Conservation (phyloP, 2,888 invertebrate species). For the Syritta pipiens region DNA sequence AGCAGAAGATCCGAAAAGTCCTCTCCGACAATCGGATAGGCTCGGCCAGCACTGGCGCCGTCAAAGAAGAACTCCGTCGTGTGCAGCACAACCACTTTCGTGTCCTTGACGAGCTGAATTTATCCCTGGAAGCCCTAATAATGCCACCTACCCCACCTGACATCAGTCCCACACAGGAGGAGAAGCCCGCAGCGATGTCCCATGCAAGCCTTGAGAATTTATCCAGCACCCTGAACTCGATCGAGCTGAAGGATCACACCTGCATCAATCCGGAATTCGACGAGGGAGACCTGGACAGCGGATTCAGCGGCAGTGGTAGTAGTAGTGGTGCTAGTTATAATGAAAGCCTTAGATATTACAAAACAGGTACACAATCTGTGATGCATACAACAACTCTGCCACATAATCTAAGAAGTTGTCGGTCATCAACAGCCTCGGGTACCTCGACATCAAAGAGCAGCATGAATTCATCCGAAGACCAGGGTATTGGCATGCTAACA, state of each 20-base stretch:
- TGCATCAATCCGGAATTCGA: conserved; percentile 79
- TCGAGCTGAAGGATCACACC: conserved; percentile 79
- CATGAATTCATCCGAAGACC: conserved; percentile 78
- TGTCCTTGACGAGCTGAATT: conserved; percentile 91
- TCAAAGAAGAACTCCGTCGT: conserved; percentile 90
- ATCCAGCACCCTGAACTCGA: conserved; percentile 77
- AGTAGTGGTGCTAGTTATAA: conserved; percentile 91
- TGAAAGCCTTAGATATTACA: conserved; percentile 83
- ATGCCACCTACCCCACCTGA: conserved; percentile 86
- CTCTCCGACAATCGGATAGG: conserved; percentile 82
- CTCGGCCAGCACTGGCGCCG: conserved; percentile 84
- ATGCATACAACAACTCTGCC: conserved; percentile 75
- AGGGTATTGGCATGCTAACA: conserved; percentile 76
- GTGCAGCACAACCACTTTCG: conserved; percentile 91
- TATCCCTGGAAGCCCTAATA: conserved; percentile 92
- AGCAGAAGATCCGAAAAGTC: conserved; percentile 78
- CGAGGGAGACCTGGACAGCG: conserved; percentile 86
- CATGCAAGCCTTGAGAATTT: conserved; percentile 78
- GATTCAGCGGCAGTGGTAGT: conserved; percentile 84
- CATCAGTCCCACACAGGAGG: conserved; percentile 80
- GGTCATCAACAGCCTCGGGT: conserved; percentile 78
- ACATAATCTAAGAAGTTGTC: conserved; percentile 78
- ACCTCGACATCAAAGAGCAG: conserved; percentile 79
- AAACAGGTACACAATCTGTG: conserved; percentile 75
- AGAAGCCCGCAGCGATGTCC: conserved; percentile 78